Evolutionary conservation across 2,888 invertebrate genomes (phyloP).

Genomic region (Caenorhabditis sp.): DNA sequence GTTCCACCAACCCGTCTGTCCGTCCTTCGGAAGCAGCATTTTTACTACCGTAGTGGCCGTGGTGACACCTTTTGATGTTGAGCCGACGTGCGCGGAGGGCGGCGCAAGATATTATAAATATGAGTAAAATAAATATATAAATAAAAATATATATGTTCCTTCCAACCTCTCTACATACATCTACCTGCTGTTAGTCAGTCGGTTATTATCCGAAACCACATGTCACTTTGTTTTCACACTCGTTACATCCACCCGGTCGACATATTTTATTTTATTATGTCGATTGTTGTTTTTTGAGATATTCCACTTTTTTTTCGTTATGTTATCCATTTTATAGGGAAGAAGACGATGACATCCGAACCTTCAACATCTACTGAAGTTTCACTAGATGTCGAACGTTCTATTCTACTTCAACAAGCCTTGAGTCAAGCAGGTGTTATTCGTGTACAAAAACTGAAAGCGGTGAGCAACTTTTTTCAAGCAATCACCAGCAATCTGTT

Average conservation of each 20-base stretch:
- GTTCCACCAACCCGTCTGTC: background rate
- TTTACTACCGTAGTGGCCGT: constrained; percentile 48
- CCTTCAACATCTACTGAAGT: constrained; percentile 34
- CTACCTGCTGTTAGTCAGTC: constrained; percentile 47
- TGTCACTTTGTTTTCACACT: constrained; percentile 49
- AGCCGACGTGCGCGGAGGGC: constrained; percentile 36
- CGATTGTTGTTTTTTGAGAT: background rate
- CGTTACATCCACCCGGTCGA: constrained; percentile 14
- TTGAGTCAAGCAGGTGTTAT: constrained; percentile 26
- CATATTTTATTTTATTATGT: background rate
- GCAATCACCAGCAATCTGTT: too few species aligned
- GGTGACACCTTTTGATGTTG: constrained; percentile 47
- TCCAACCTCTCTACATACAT: background rate
- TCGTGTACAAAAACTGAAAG: constrained; percentile 20
- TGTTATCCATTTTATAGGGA: constrained; percentile 6
- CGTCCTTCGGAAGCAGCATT: constrained; percentile 14
- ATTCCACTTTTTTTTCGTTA: background rate
- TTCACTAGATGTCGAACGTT: constrained; percentile 1
- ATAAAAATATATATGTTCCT: constrained; percentile 6
- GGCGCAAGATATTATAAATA: background rate
- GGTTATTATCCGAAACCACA: constrained; percentile 49
- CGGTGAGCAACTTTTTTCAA: background rate
- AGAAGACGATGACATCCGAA: constrained; percentile 25
- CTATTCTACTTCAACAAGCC: constrained; percentile 28
- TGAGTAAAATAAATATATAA: background rate